Base-by-base conservation (phyloP, 2,888 invertebrate genomes). In the Noctua janthina region DNA sequence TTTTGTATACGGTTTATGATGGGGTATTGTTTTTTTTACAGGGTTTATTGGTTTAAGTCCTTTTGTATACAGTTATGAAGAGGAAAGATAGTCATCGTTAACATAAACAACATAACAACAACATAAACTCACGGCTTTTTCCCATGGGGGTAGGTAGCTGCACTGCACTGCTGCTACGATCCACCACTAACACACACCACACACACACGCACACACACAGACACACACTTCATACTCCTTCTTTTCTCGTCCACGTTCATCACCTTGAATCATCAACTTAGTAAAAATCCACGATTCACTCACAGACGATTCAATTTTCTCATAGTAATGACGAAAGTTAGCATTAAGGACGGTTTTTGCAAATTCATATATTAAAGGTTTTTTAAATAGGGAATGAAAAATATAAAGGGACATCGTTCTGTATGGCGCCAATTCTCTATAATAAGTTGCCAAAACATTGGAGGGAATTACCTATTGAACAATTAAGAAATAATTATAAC, bases 1-100 rank as follows among this genome's bases (percentile, higher is more conserved):
- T 91, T 90, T 89, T 89, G 86, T 82, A 74, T 78, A 76, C 85
- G 83, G 89, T 89, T 86, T 78, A 92, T 89, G 85, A 82, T 70
- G 54, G 68, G 62, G 49, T 66, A 82, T 81, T 88, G 76, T 87
- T 76, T 87, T 64, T 87, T 88, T 82, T 73, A 72, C 76, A 74
- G 46, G 51, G 23, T 81, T 76, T 85, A 85, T 82, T 78, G 77
- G 66, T 68, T 81, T 49, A 71, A n/a, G 15, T n/a, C 20, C 23
- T 67, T 73, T 84, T 78, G 15, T 62, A 20, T 39, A 0, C 29
- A 23, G 35, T 29, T 81, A 67, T 13, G 23, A 4, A 20, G 8
- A 46, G 11, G n/a, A 29, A 69, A 54, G 20, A 17, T 23, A 51
- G 20, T 20, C 29, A n/a, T n/a, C 17, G 1, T 29, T n/a, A n/a